These are phyloP conservation scores for Pangasius mekongensis DNA, from an alignment of 2,797 vertebrate species.

Conservation along the genomic window DNA sequence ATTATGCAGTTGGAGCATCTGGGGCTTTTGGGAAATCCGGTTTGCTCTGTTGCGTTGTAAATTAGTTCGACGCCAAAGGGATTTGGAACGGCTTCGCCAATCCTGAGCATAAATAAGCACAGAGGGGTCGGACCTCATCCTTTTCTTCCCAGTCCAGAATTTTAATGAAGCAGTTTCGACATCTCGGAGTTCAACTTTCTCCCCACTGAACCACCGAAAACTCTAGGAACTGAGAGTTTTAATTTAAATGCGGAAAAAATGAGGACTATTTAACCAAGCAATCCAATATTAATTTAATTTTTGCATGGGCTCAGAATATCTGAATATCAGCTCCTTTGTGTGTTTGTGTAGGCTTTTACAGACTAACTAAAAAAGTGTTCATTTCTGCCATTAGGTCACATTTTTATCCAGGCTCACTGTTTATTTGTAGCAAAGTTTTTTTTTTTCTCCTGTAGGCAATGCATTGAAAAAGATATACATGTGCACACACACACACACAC, in stretches of 20 bases:
- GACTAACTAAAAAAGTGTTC: background rate
- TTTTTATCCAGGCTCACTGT: background rate
- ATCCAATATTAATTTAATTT: background rate
- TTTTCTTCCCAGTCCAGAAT: constrained; percentile 31
- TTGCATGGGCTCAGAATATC: background rate
- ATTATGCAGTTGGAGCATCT: constrained; percentile 47
- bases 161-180: constrained; percentile 38
- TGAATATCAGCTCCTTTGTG: background rate
- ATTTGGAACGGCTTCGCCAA: constrained; percentile 37
- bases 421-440: background rate
- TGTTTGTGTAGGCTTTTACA: background rate
- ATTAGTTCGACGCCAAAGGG: constrained; percentile 47
- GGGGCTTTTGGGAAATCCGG: constrained; percentile 45
- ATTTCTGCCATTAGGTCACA: background rate
- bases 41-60: constrained; percentile 52
- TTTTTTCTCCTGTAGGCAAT: background rate
- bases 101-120: constrained; percentile 47
- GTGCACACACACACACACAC: background rate
- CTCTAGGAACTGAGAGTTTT: constrained; percentile 13
- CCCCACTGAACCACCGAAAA: constrained; percentile 15
- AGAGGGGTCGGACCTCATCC: constrained; percentile 38
- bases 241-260: constrained; percentile 5
- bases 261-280: background rate
- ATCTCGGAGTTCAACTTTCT: constrained; percentile 31
- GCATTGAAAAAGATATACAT: background rate